Evolutionary conservation across 2,113 vertebrate species (phyloP).

Genomic region (Cariama cristata): DNA sequence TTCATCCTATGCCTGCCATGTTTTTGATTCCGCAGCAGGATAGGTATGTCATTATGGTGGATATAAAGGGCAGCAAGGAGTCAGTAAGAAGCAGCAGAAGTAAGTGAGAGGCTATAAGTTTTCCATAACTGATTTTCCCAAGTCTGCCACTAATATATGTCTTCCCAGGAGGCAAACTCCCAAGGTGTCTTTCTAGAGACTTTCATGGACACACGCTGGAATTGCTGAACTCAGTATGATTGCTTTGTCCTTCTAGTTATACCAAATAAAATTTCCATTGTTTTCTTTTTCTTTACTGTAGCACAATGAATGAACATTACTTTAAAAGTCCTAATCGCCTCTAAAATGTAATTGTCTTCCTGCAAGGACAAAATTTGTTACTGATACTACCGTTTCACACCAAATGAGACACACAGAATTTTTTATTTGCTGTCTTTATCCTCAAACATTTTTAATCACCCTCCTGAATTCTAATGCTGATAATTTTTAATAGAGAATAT

Average conservation of each 20-base stretch:
- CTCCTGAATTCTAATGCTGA: background rate
- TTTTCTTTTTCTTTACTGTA: background rate
- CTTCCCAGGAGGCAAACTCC: background rate
- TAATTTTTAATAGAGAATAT: constrained; percentile 7
- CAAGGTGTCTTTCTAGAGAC: background rate
- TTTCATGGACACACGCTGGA: background rate
- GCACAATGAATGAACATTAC: background rate
- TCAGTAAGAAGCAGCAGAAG: background rate
- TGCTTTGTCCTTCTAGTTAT: background rate
- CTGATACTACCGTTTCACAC: background rate
- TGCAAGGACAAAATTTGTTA: background rate
- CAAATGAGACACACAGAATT: background rate
- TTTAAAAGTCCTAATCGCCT: background rate
- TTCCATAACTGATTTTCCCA: background rate
- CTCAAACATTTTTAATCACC: background rate
- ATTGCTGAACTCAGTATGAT: background rate
- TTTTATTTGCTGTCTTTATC: constrained; percentile 8
- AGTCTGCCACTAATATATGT: background rate
- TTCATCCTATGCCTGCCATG: background rate
- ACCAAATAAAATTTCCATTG: background rate
- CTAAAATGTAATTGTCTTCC: background rate
- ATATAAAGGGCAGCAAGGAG: background rate
- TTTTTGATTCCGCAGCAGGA: background rate
- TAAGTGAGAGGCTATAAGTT: background rate
- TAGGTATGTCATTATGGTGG: background rate